phyloP scores from a whole-genome alignment of 2,888 invertebrate genomes.

The Molorchus minor region DNA sequence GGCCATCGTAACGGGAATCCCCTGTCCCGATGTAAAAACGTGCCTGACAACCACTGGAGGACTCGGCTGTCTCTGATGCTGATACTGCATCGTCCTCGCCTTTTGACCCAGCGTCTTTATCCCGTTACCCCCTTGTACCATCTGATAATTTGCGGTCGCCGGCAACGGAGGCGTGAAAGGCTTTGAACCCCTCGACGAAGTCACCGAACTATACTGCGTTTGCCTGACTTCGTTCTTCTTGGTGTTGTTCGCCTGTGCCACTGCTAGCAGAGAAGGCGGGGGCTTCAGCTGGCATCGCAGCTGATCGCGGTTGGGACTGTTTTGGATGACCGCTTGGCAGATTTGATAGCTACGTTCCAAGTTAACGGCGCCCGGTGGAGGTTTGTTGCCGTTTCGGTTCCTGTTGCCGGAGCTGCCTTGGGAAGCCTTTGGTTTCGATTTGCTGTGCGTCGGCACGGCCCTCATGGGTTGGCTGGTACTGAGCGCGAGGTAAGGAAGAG shows the following conservation, averaged over 20 bases:
- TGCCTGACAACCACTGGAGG: conserved; percentile 72
- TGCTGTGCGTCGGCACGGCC: conserved; percentile 62
- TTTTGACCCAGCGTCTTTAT: conserved; percentile 60
- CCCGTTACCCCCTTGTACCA: conserved; percentile 59
- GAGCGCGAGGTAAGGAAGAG: conserved; percentile 64
- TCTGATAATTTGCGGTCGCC: conserved; percentile 54
- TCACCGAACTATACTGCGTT: conserved; percentile 62
- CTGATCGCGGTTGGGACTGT: conserved; percentile 90
- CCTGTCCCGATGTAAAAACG: conserved; percentile 67
- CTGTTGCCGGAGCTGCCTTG: conserved; percentile 53
- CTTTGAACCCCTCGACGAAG: conserved; percentile 56
- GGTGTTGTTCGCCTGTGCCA: conserved; percentile 52
- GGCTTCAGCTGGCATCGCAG: conserved; percentile 85
- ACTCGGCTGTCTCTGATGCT: conserved; percentile 68
- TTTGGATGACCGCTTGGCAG: conserved; percentile 91
- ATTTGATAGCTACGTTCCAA: conserved; percentile 95
- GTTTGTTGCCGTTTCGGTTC: conserved; percentile 71
- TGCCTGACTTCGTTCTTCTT: conserved; percentile 55
- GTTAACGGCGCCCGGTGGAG: conserved; percentile 91
- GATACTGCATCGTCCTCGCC: conserved; percentile 59
- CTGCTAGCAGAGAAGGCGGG: conserved; percentile 79
- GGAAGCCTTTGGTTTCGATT: conserved; percentile 57
- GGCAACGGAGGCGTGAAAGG: conserved; percentile 62
- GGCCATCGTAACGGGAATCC: conserved; percentile 68
- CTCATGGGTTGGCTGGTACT: conserved; percentile 65